Evolutionary conservation across 2,888 invertebrate species (phyloP).

Genomic region (Apomyelois bistriatella): DNA sequence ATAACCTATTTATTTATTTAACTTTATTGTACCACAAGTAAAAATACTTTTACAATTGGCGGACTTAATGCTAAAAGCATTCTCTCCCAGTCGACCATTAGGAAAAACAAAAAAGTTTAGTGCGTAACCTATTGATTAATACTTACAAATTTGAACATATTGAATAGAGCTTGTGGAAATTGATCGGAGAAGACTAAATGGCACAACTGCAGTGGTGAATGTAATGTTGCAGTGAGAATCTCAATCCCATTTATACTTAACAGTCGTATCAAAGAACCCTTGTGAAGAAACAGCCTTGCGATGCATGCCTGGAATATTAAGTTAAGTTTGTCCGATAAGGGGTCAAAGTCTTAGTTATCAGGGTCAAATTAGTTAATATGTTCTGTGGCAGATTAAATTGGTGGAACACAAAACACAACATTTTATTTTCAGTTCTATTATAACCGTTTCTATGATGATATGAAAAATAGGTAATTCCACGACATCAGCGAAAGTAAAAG

Average conservation of each 20-base stretch:
- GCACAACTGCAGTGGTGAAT: conserved; percentile 29
- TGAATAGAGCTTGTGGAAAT: conserved; percentile 25
- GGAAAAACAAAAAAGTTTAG: too few relatives aligned
- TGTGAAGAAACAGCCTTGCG: conserved; percentile 43
- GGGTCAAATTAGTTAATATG: not conserved
- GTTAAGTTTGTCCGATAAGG: conserved; percentile 16
- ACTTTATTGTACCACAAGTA: too few relatives aligned
- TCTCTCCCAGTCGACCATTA: too few relatives aligned
- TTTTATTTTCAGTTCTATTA: too few relatives aligned
- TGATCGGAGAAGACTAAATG: conserved; percentile 20
- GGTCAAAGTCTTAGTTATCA: not conserved
- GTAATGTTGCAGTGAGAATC: conserved; percentile 27
- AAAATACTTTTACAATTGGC: too few relatives aligned
- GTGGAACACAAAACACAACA: too few relatives aligned
- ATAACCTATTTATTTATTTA: too few relatives aligned
- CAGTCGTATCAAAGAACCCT: conserved; percentile 28
- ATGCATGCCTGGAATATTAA: conserved; percentile 43
- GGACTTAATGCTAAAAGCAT: too few relatives aligned
- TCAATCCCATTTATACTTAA: conserved; percentile 46
- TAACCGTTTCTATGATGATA: too few relatives aligned
- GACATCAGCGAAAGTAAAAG: too few relatives aligned
- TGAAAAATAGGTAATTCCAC: too few relatives aligned
- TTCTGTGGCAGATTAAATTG: too few relatives aligned
- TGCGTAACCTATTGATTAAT: not conserved
- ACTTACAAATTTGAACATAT: conserved; percentile 70